Evolutionary conservation across 2,888 invertebrate species (phyloP), one percentile per base, ranked within the genome.

Genomic region (Pelosia muscerda): DNA sequence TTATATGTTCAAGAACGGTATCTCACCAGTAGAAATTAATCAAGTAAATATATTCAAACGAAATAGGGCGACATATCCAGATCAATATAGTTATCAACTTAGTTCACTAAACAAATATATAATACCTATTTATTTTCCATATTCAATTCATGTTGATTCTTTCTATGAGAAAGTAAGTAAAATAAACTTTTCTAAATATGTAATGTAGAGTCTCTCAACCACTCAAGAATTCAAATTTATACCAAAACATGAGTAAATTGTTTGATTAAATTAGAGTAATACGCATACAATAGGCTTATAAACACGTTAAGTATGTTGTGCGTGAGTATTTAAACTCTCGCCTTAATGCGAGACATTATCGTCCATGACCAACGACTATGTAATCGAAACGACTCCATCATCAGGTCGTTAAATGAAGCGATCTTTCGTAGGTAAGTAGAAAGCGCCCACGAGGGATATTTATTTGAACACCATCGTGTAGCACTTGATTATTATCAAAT

Each of bases 361-460:
- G 83, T 69, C 78, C 76, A 73, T 81, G 78, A 81, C 76, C 77
- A 72, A 79, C 76, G 79, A 85, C 75, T 77, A 76, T 82, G 83
- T 77, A 89, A 91, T 90, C 85, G 87, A 87, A 89, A 85, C 85
- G 82, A 86, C 81, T 86, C 88, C 84, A 88, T 88, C 84, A 86
- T 88, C 87, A 89, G 85, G 81, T 86, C 84, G 88, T 88, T 90
- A 89, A 88, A 85, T 90, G 88, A 88, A 90, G 88, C 89, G 86
- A 81, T 81, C 88, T 93, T 91, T 92, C 89, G 55, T 22, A 54
- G 26, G 91, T 90, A 92, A 92, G 87, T 90, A 92, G 93, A 93
- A 93, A 93, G 93, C 88, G 79, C 77, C 73, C 76, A 79, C 84
- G 85, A 19, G 23, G 22, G 26, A 53, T 62, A 31, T 54, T 57